Evolutionary conservation across 2,797 vertebrate species (phyloP).

Genomic region (Nasua narica): DNA sequence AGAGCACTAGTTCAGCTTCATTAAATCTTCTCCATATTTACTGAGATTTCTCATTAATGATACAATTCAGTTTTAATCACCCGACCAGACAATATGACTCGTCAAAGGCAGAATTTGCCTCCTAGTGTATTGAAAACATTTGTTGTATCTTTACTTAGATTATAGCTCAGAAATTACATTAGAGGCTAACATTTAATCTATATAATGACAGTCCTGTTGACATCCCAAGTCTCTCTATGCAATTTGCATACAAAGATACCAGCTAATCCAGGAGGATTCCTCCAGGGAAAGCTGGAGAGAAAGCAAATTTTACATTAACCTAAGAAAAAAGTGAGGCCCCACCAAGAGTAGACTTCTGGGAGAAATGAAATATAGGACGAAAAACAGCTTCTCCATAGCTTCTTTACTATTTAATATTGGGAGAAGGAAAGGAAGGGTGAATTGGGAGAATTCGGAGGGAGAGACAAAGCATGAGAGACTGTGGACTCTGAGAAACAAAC

Average conservation of each 20-base stretch:
- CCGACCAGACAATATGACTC: neutral
- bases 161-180: constrained; percentile 29
- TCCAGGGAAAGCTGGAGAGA: neutral
- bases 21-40: neutral
- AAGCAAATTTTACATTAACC: neutral
- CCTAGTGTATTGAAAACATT: neutral
- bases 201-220: neutral
- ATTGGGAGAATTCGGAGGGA: too few relatives aligned
- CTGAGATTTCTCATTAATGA: neutral
- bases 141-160: constrained; percentile 2
- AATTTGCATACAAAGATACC: neutral
- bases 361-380: neutral
- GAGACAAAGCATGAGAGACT: too few relatives aligned
- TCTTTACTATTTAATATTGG: neutral
- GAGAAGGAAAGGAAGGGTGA: too few relatives aligned
- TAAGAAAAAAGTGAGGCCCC: neutral
- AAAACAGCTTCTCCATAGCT: neutral
- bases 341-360: neutral
- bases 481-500: too few relatives aligned
- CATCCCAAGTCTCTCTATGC: neutral
- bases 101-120: neutral
- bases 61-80: neutral
- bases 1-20: neutral
- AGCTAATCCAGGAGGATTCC: neutral
- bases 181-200: neutral